Evolutionary conservation across 2,113 vertebrate species (phyloP).

Genomic region (Thamnophis sirtalis): DNA sequence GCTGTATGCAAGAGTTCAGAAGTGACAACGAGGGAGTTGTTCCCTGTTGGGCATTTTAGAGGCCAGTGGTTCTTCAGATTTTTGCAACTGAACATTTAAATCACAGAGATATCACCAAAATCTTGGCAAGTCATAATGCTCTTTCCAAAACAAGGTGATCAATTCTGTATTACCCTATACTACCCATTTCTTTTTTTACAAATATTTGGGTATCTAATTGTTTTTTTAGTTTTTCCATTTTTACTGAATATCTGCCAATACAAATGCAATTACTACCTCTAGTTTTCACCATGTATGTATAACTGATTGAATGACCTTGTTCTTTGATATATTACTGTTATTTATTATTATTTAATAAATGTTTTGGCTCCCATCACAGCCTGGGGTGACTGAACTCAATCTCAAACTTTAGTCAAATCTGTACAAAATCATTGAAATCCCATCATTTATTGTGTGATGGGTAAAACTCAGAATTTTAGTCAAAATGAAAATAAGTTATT

Average conservation of each 20-base stretch:
- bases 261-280: background rate
- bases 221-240: background rate
- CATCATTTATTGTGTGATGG: background rate
- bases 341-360: background rate
- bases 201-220: background rate
- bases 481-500: background rate
- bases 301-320: background rate
- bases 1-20: background rate
- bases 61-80: background rate
- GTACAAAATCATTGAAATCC: background rate
- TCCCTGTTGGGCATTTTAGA: background rate
- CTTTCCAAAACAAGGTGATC: background rate
- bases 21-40: background rate
- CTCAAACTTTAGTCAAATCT: background rate
- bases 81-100: background rate
- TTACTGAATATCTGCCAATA: background rate
- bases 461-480: background rate
- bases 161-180: background rate
- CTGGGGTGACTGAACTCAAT: background rate
- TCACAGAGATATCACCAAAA: background rate
- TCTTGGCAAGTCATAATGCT: background rate
- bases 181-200: background rate
- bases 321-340: background rate
- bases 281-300: background rate
- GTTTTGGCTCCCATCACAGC: background rate